Conservation (phyloP, 2,888 invertebrate genomes). For the Plebejus anna region DNA sequence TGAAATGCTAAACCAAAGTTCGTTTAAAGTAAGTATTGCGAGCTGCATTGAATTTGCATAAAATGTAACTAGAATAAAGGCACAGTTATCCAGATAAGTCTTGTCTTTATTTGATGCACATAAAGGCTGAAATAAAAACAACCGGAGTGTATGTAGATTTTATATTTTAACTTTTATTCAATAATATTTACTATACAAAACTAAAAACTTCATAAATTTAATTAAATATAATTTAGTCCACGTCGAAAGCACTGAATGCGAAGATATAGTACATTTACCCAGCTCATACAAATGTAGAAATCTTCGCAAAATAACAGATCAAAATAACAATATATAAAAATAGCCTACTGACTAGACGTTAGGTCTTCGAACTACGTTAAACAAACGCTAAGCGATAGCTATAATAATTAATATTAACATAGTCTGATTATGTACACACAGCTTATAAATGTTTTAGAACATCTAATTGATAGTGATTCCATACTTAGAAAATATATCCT, state of each 20-base stretch:
- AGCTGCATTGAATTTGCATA: no score
- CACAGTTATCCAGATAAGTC: no score
- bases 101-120: background rate
- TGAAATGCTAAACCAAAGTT: no score
- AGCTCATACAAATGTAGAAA: slow-evolving; percentile 73
- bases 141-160: slow-evolving; percentile 58
- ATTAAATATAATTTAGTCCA: slow-evolving; percentile 27
- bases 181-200: slow-evolving; percentile 73
- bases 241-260: slow-evolving; percentile 42
- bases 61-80: no score
- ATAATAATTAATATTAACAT: slow-evolving; percentile 54
- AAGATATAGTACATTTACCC: slow-evolving; percentile 73
- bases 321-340: slow-evolving; percentile 36
- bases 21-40: no score
- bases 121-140: slow-evolving; percentile 32
- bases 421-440: slow-evolving; percentile 70
- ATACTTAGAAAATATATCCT: slow-evolving; percentile 48
- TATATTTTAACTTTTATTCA: slow-evolving; percentile 75
- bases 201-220: slow-evolving; percentile 28
- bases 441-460: slow-evolving; percentile 60
- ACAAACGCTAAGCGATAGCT: slow-evolving; percentile 30
- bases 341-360: slow-evolving; percentile 17
- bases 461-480: slow-evolving; percentile 60
- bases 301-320: slow-evolving; percentile 50
- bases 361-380: slow-evolving; percentile 33